These are phyloP conservation scores for Tragopan temminckii DNA, from an alignment of 2,797 vertebrate genomes.

Conservation along the genomic window DNA sequence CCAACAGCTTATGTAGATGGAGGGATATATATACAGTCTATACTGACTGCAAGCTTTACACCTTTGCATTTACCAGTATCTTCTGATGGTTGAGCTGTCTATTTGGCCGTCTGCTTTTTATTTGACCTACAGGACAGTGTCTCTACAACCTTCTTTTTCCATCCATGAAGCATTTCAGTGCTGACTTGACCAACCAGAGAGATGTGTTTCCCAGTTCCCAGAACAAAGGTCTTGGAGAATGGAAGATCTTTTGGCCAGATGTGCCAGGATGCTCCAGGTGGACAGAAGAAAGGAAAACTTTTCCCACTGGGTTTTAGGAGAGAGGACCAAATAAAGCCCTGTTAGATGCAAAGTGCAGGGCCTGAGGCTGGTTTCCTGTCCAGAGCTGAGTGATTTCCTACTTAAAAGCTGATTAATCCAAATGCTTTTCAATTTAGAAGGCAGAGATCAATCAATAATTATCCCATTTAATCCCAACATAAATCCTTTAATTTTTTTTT, in stretches of 20 bases:
- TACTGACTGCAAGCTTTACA: not conserved
- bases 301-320: not conserved
- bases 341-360: constrained; percentile 11
- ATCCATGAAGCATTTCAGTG: not conserved
- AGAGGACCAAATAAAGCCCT: constrained; percentile 19
- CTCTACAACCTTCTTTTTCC: not conserved
- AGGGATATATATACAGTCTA: not conserved
- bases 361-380: constrained; percentile 60
- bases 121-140: not conserved
- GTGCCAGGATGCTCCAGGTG: not conserved
- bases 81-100: not conserved
- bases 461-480: constrained; percentile 79
- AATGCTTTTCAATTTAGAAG: constrained; percentile 80
- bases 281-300: not conserved
- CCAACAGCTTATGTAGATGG: not conserved
- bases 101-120: not conserved
- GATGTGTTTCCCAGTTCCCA: not conserved
- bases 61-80: not conserved
- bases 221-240: not conserved
- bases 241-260: not conserved
- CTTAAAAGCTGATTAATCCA: constrained; percentile 80
- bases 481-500: constrained; percentile 81
- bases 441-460: constrained; percentile 80
- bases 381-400: constrained; percentile 69
- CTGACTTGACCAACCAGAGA: not conserved